Evolutionary conservation across 1,140 invertebrate species (phyloP), one percentile per base, ranked within the genome.

Genomic region (Drosophila simulans): DNA sequence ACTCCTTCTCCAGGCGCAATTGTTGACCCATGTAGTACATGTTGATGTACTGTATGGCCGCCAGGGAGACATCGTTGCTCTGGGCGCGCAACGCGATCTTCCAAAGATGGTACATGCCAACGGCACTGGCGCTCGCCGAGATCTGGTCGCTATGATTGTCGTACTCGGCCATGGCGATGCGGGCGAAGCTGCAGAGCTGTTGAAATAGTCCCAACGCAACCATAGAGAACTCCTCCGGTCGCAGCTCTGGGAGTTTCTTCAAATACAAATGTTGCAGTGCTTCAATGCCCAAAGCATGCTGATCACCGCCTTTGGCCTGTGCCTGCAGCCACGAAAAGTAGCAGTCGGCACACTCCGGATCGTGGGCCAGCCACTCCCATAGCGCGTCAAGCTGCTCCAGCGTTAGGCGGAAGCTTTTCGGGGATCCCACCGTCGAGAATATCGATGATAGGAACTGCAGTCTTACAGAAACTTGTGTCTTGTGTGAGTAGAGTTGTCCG

Each of bases 41-140:
- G 90, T 98, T 98, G 35, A 98, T 93, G 90, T 98, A 98, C 86
- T 98, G 97, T 63, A 98, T 98, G 1, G 98, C 97, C 5, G 97
- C 96, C 95, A 98, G 96, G 68, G 97, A 98, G 0, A 98, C 98
- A 92, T 98, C 97, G 93, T 97, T 98, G 91, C 96, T 98, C 68
- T 96, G 96, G 1, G 97, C 97, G 71, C 96, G 93, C 0, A 98
- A 92, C 0, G 98, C 98, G 69, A 99, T 98, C 91, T 96, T 96
- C 97, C 98, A 99, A 17, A 98, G 93, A 84, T 98, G 97, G 92
- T 97, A 96, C 96, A 98, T 98, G 12, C 97, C 97, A 27, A 96
- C 94, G 17, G 95, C 94, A 69, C 95, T 95, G 4, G 95, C 93
- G 34, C 73, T 80, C 22, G 94, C 74, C 89, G 93, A 55, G 84